phyloP scores from a whole-genome alignment of 2,113 vertebrate genomes.

The Pomatostomus ruficeps region DNA sequence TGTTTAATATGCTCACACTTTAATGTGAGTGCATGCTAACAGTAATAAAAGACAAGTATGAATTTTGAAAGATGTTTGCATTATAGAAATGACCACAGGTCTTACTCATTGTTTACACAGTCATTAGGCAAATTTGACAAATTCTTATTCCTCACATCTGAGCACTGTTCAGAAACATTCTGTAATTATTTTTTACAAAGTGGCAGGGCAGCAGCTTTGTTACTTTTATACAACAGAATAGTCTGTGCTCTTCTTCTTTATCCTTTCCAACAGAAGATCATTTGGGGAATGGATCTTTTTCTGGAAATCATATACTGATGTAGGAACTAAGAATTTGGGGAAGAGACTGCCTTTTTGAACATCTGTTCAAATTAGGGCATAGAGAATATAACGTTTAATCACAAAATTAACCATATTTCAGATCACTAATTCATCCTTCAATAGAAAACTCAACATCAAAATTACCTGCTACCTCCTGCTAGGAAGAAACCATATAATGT shows the following conservation, averaged over 20 bases:
- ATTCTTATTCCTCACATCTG: neutral
- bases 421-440: neutral
- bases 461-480: neutral
- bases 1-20: neutral
- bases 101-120: neutral
- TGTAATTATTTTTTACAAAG: neutral
- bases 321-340: neutral
- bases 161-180: neutral
- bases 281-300: neutral
- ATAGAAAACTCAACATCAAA: neutral
- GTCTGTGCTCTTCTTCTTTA: neutral
- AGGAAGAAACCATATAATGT: neutral
- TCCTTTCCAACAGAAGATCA: neutral
- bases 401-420: neutral
- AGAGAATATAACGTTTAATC: neutral
- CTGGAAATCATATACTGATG: neutral
- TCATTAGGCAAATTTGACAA: neutral
- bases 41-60: neutral
- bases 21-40: neutral
- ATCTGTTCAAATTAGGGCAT: neutral
- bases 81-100: neutral
- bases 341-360: neutral
- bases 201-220: neutral
- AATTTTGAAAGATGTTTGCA: neutral
- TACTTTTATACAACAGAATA: neutral